Conservation (phyloP, 2,797 vertebrate species). For the Hozukius guyotensis region DNA sequence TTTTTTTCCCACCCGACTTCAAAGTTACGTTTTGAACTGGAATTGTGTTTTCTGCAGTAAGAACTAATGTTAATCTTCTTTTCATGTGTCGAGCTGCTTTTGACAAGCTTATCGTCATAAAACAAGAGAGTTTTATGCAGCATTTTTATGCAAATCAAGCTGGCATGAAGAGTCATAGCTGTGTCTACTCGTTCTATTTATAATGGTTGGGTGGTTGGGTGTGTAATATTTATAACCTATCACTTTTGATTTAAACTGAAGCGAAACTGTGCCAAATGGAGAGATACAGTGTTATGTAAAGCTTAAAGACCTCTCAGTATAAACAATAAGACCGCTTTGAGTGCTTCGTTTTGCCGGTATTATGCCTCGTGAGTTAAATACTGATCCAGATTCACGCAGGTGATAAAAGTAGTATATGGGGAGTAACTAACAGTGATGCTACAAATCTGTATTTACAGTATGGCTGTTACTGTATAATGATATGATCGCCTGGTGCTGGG, state of each 20-base stretch:
- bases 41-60: slow-evolving; percentile 18
- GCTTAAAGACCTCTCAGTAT: slow-evolving; percentile 14
- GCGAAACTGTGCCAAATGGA: slow-evolving; percentile 32
- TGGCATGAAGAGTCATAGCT: slow-evolving; percentile 29
- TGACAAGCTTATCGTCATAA: slow-evolving; percentile 39
- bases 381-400: slow-evolving; percentile 2
- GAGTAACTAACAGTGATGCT: slow-evolving; percentile 18
- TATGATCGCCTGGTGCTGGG: not conserved
- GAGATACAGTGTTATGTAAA: slow-evolving; percentile 28
- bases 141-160: slow-evolving; percentile 57
- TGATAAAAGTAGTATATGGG: slow-evolving; percentile 28
- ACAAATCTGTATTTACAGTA: slow-evolving; percentile 43
- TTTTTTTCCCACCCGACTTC: not conserved
- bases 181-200: slow-evolving; percentile 44
- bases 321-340: slow-evolving; percentile 18
- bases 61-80: slow-evolving; percentile 29
- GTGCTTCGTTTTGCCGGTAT: slow-evolving; percentile 9
- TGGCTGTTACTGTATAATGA: slow-evolving; percentile 21
- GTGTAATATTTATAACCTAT: slow-evolving; percentile 56
- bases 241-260: slow-evolving; percentile 48
- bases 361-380: slow-evolving; percentile 29
- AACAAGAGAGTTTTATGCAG: slow-evolving; percentile 48
- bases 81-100: slow-evolving; percentile 24
- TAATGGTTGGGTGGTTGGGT: slow-evolving; percentile 6
- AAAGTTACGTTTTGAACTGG: slow-evolving; percentile 9